These are phyloP conservation scores for Phoebastria nigripes DNA, from an alignment of 2,797 vertebrate genomes.

Conservation along the genomic window DNA sequence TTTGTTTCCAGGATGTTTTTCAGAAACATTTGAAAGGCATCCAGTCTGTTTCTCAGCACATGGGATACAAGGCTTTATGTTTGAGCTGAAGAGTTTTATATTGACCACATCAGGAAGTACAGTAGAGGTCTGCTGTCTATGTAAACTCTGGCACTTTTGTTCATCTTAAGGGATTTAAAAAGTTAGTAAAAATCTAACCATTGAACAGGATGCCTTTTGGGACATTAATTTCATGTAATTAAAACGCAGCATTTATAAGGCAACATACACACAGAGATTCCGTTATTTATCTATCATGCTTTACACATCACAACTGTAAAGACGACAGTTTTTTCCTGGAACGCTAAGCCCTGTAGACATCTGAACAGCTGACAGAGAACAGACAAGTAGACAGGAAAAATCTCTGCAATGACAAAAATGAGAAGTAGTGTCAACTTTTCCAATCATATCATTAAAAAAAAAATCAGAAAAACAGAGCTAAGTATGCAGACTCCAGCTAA, in stretches of 20 bases:
- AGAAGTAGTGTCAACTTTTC: background rate
- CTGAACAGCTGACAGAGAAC: background rate
- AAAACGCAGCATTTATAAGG: background rate
- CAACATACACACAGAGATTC: background rate
- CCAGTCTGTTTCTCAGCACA: background rate
- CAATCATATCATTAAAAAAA: background rate
- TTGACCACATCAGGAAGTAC: background rate
- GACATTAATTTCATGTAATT: background rate
- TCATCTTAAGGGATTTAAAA: background rate
- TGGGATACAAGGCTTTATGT: background rate
- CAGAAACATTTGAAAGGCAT: background rate
- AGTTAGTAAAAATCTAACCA: background rate
- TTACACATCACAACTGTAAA: background rate
- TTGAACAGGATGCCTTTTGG: background rate
- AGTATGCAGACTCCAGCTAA: fast-evolving
- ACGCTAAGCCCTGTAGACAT: background rate
- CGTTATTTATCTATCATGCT: background rate
- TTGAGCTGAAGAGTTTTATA: background rate
- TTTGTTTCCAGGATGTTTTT: conserved; percentile 23
- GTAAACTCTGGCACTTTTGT: background rate
- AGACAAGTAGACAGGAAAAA: background rate
- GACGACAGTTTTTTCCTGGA: background rate
- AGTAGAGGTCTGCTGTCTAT: background rate
- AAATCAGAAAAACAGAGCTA: background rate
- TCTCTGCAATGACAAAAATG: background rate